A percentile compares a stretch with the other conserved stretches of the same genome.
These are phyloP conservation scores for Pyrrhia umbra DNA, from an alignment of 2,888 invertebrate genomes.

Conservation along the genomic window DNA sequence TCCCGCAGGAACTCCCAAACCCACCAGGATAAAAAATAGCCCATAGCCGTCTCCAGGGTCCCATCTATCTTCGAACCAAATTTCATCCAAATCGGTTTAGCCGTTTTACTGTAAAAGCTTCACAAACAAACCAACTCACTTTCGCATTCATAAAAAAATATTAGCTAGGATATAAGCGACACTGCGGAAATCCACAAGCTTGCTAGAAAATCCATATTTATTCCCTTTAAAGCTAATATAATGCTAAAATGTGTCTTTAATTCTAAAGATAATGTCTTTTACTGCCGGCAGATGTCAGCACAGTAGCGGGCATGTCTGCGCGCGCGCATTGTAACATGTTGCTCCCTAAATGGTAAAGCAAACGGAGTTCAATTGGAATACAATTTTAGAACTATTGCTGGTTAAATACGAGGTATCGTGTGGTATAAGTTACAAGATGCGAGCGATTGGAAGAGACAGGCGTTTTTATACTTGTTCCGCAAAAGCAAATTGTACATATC, in stretches of 20 bases:
- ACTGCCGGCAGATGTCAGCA: constrained; percentile 37
- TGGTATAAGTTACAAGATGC: constrained; percentile 9
- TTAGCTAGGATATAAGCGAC: no score
- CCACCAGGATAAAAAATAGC: no score
- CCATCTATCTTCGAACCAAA: no score
- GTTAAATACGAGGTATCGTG: constrained; percentile 21
- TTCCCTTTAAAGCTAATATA: constrained; percentile 12
- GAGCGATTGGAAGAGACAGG: background rate
- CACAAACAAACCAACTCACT: no score
- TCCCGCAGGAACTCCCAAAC: no score
- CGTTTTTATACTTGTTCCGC: no score
- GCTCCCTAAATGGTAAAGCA: constrained; percentile 42
- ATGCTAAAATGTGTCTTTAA: constrained; percentile 24
- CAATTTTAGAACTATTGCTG: constrained; percentile 52
- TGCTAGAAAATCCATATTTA: background rate
- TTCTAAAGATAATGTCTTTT: constrained; percentile 19
- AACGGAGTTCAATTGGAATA: constrained; percentile 51
- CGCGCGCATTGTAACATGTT: constrained; percentile 26
- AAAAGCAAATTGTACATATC: no score
- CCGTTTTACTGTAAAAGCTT: no score
- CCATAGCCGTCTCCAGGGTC: no score
- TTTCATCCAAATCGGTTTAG: no score
- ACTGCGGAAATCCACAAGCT: no score
- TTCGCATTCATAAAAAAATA: no score
- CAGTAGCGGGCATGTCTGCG: constrained; percentile 11